Percentiles rank a stretch among this genome's conserved stretches.
Conservation (phyloP, 2,888 invertebrate genomes). For the Tortricodes alternella region DNA sequence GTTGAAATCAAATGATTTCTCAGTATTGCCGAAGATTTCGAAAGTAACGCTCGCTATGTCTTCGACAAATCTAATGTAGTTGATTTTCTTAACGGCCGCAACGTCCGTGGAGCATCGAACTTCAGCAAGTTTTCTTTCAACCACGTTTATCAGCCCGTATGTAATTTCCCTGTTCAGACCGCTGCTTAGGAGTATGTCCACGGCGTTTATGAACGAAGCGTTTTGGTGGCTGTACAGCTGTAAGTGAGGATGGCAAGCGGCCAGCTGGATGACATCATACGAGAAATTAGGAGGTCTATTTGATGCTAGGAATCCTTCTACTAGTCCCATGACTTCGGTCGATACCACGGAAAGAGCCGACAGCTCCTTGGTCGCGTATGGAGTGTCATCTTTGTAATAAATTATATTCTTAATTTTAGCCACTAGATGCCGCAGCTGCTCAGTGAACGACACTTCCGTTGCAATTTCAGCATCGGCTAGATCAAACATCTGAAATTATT, state of each 20-base stretch:
- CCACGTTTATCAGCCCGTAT: conserved; percentile 75
- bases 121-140: conserved; percentile 76
- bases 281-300: conserved; percentile 72
- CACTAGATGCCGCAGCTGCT: conserved; percentile 82
- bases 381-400: conserved; percentile 69
- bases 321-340: conserved; percentile 83
- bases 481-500: conserved; percentile 85
- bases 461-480: conserved; percentile 85
- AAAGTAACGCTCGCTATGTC: conserved; percentile 76
- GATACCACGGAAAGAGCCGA: conserved; percentile 83
- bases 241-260: conserved; percentile 70
- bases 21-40: conserved; percentile 75
- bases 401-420: conserved; percentile 77
- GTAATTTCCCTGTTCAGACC: conserved; percentile 78
- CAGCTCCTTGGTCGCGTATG: conserved; percentile 77
- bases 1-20: conserved; percentile 70
- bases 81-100: conserved; percentile 70
- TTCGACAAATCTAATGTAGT: conserved; percentile 75
- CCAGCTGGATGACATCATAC: conserved; percentile 73
- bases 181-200: conserved; percentile 74
- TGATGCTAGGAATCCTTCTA: conserved; percentile 82
- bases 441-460: conserved; percentile 86
- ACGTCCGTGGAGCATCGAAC: conserved; percentile 69
- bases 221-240: conserved; percentile 77
- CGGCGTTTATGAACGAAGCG: conserved; percentile 75